Base-by-base conservation (phyloP, 2,888 invertebrate species). In the Drosophila anceps region DNA sequence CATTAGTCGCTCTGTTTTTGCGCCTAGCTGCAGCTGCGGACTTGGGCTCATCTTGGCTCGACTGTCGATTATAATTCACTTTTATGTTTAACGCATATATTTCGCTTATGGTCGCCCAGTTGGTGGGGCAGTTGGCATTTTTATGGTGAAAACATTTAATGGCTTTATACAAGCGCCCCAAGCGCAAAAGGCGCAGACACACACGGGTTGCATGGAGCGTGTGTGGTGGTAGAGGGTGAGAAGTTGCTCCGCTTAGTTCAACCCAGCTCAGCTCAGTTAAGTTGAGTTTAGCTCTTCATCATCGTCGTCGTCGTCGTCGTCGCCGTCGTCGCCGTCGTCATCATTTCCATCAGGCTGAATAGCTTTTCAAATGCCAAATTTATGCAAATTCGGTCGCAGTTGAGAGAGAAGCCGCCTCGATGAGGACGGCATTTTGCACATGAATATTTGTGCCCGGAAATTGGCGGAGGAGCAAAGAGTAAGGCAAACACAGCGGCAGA, bases 321-420 rank as follows among this genome's bases (percentile, higher is more conserved):
- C 54, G 67, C 43, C 46, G 76, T 24, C 77, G 65, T 78, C n/a
- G n/a, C n/a, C n/a, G n/a, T n/a, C 73, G 76, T 81, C 83, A 84
- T 84, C 86, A 85, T 85, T 83, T 85, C 83, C 84, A 85, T 81
- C 84, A 85, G 86, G 74, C 71, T 83, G 86, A 83, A 85, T 83
- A 79, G 78, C 80, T 82, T 86, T 84, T 81, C 79, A 84, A 87
- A 85, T 88, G 82, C 81, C 76, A 84, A 90, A 88, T 88, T 90
- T 90, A 89, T 90, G 86, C 88, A 90, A 90, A 88, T 86, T 81
- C 76, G 68, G 55, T 60, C 63, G 59, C 69, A 69, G 73, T 57
- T 46, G 35, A 43, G 54, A 58, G 70, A 60, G 73, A 58, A n/a
- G 46, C 55, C 43, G 50, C 51, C 39, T 58, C 57, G 64, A 50